phyloP scores from a whole-genome alignment of 2,113 vertebrate genomes.

The Catharus fuscescens region DNA sequence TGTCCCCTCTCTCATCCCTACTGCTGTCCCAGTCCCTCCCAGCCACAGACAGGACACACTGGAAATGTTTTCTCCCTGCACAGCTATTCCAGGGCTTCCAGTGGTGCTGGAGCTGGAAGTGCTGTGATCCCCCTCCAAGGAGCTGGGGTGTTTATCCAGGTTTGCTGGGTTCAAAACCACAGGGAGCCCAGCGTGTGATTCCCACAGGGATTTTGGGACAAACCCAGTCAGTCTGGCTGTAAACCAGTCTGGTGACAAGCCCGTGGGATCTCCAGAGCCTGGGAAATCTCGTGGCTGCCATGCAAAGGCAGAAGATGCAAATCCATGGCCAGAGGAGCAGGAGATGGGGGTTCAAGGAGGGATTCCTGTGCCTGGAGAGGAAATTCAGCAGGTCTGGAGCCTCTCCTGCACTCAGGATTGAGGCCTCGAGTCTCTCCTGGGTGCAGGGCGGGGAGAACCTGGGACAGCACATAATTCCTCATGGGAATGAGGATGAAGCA shows the following conservation, averaged over 20 bases:
- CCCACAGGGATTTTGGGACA: neutral
- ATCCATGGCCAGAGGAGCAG: neutral
- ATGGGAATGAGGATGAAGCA: neutral
- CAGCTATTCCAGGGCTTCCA: neutral
- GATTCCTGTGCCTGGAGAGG: neutral
- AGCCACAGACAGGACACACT: neutral
- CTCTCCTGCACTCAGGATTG: neutral
- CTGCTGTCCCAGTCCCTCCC: neutral
- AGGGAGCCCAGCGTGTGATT: neutral
- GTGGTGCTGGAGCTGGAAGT: neutral
- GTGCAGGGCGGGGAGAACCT: neutral
- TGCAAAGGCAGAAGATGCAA: conserved; percentile 43
- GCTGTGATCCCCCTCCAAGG: neutral
- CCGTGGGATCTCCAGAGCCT: neutral
- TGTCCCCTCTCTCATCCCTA: neutral
- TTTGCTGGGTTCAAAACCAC: neutral
- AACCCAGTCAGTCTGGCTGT: neutral
- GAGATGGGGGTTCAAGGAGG: neutral
- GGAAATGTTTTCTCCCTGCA: neutral
- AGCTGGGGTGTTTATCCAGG: neutral
- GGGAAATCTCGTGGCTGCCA: neutral
- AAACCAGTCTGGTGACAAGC: conserved; percentile 17
- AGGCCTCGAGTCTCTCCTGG: fast-evolving
- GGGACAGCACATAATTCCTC: fast-evolving
- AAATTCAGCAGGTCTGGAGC: neutral